A percentile compares a stretch with the other conserved stretches of the same genome.
These are phyloP conservation scores for Zaprionus vittiger DNA, from an alignment of 1,140 invertebrate genomes.

Conservation along the genomic window DNA sequence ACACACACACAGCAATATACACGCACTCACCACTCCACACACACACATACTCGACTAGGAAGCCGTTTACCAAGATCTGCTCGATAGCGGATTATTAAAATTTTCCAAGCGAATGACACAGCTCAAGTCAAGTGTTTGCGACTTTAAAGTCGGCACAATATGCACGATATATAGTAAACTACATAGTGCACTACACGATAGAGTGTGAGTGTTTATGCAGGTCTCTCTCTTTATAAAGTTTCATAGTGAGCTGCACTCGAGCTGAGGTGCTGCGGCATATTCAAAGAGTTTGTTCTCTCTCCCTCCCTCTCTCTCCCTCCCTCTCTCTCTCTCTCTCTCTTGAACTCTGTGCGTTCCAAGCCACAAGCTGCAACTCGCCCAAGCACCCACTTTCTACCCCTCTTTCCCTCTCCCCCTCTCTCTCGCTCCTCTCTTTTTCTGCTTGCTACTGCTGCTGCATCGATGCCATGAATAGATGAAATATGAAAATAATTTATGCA, in stretches of 20 bases:
- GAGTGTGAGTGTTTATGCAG: constrained; percentile 15
- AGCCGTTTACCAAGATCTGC: constrained; percentile 18
- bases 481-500: constrained; percentile 62
- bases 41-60: constrained; percentile 18
- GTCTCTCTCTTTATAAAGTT: constrained; percentile 50
- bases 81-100: constrained; percentile 81
- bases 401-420: background rate
- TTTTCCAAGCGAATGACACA: constrained; percentile 72
- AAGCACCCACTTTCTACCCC: background rate
- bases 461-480: constrained; percentile 50
- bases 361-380: background rate
- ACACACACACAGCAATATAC: constrained; percentile 18
- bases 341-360: background rate
- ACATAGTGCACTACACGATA: background rate
- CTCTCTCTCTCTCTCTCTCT: background rate
- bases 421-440: background rate
- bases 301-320: background rate
- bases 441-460: constrained; percentile 21
- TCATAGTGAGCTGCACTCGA: background rate
- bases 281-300: background rate
- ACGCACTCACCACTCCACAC: background rate
- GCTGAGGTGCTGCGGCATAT: constrained; percentile 9
- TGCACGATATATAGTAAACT: background rate
- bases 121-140: constrained; percentile 60
- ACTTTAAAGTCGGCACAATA: constrained; percentile 18